Base-by-base conservation (phyloP, 2,888 invertebrate genomes). In the Drosophila paucipuncta region DNA sequence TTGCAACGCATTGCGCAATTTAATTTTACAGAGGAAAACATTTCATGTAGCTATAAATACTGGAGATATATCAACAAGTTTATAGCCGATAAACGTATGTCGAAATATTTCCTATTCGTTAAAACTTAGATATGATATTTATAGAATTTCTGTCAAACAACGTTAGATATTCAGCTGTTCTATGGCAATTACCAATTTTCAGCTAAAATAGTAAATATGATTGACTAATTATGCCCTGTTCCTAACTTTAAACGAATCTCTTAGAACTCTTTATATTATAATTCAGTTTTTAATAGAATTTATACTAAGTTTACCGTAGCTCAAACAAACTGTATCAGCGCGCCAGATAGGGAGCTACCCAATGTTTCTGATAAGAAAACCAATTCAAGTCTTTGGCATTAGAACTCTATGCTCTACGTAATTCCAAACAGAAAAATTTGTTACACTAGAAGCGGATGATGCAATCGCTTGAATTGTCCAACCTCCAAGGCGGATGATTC, bases 391-490 rank as follows among this genome's bases (percentile, higher is more conserved):
- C 31, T 43, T 65, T 52, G 55, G n/a, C 57, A 61, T 57, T 39
- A 43, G 50, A 50, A 63, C 49, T 47, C 31, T 59, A 25, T 61
- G 28, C 33, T 60, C 25, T 47, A 31, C 11, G 16, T 31, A 64
- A 41, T 53, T 49, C 5, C 25, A 30, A 77, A 74, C 60, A 74
- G 53, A 66, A 53, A 55, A 33, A 60, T 59, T 60, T 49, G 69
- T 67, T 76, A 52, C 49, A n/a, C 61, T 37, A 52, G 49, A 47
- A 49, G 28, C 70, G n/a, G 58, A 53, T 73, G 73, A 77, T 76
- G 76, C 57, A 62, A 76, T 76, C 73, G 52, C n/a, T 60, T 22
- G 33, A 53, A 57, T 61, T 54, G 61, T 11, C 30, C 37, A 60
- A 60, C 39, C 33, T 25, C 68, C 31, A 65, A 55, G 47, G 59